Conservation (phyloP, 2,888 invertebrate genomes). For the Amphipoea lucens region DNA sequence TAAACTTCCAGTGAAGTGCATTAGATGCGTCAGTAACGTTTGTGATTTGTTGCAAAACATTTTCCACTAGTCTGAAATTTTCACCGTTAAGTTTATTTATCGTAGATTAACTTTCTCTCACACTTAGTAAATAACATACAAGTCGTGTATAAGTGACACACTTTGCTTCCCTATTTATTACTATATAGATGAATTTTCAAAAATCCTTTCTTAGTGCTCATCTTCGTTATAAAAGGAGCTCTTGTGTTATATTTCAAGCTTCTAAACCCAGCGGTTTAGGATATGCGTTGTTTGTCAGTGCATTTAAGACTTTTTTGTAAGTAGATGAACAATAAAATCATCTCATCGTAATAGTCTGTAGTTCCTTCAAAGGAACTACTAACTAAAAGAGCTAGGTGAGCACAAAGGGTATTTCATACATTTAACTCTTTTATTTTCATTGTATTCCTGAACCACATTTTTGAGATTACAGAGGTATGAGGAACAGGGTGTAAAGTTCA, state of each 20-base stretch:
- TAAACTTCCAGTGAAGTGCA: conserved; percentile 17
- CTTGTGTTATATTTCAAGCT: not conserved
- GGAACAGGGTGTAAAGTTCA: not conserved
- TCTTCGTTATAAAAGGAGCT: not conserved
- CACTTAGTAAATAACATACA: not conserved
- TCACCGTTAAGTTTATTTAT: not conserved
- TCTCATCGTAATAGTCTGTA: not conserved
- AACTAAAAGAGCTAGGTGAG: too few relatives aligned
- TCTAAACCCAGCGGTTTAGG: not conserved
- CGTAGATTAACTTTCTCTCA: not conserved
- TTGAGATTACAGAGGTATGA: not conserved
- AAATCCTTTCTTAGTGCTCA: not conserved
- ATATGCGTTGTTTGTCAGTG: not conserved
- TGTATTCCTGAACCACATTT: not conserved
- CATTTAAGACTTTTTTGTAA: not conserved
- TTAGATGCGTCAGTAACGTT: conserved; percentile 3
- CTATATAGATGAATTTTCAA: not conserved
- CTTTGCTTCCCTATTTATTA: too few relatives aligned
- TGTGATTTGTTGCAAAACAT: conserved; percentile 15
- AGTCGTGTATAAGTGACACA: too few relatives aligned
- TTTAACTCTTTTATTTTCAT: not conserved
- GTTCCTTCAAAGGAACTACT: too few relatives aligned
- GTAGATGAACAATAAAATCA: not conserved
- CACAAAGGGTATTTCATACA: not conserved
- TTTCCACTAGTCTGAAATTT: not conserved